Evolutionary conservation across 2,888 invertebrate genomes (phyloP).

Genomic region (Physocephala rufipes): DNA sequence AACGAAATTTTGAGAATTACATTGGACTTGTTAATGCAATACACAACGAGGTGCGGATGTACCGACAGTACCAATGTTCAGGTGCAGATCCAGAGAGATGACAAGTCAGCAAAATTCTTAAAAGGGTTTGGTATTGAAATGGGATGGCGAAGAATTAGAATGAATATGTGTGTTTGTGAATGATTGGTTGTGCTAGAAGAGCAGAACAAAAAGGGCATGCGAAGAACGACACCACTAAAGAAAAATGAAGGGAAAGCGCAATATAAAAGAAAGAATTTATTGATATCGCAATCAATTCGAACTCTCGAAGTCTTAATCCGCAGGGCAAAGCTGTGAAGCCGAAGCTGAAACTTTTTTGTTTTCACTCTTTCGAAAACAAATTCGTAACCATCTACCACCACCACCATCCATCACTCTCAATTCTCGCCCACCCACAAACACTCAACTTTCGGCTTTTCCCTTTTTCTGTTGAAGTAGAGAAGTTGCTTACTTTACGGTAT

Average conservation of each 20-base stretch:
- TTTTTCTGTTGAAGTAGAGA: not conserved
- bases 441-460: not conserved
- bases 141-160: not conserved
- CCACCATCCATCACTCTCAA: constrained; percentile 1
- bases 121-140: not conserved
- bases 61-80: too few species aligned
- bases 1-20: constrained; percentile 10
- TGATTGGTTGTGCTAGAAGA: not conserved
- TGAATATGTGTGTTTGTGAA: not conserved
- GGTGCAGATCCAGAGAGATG: not conserved
- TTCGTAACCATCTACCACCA: not conserved
- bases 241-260: not conserved
- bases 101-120: not conserved
- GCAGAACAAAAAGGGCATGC: not conserved
- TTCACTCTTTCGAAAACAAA: not conserved
- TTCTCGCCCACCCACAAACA: constrained; percentile 5
- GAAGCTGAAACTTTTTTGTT: not conserved
- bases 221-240: not conserved
- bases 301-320: constrained; percentile 50
- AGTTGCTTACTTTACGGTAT: not conserved
- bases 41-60: not conserved
- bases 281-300: constrained; percentile 63
- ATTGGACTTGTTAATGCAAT: constrained; percentile 3
- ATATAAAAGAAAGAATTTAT: constrained; percentile 49
- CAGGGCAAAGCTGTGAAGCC: constrained; percentile 22